Evolutionary conservation across 2,888 invertebrate genomes (phyloP).

Genomic region (Calephelis perditalis): DNA sequence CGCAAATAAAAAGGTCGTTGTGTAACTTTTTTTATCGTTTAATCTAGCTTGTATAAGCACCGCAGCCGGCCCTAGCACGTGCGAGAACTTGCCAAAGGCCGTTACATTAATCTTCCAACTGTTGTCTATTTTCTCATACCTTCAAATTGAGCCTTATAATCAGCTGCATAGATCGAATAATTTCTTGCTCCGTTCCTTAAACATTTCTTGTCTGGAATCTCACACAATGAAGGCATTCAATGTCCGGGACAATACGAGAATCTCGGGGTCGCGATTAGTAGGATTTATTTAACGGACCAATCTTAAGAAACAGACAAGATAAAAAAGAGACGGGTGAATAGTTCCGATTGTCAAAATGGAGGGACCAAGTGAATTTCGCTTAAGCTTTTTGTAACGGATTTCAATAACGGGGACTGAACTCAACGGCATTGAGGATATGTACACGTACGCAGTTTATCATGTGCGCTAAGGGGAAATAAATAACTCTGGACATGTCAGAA

Average conservation of each 20-base stretch:
- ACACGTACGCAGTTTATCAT: too few species aligned
- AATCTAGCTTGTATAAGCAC: conserved; percentile 25
- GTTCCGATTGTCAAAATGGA: conserved; percentile 15
- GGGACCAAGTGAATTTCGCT: conserved; percentile 19
- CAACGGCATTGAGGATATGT: too few species aligned
- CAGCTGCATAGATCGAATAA: not conserved
- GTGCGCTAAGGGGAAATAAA: too few species aligned
- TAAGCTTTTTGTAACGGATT: conserved; percentile 15
- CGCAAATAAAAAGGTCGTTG: conserved; percentile 9
- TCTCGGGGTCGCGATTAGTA: conserved; percentile 55
- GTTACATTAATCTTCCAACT: conserved; percentile 72
- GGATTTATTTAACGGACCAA: conserved; percentile 67
- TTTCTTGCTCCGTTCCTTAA: conserved; percentile 28
- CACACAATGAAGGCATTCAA: conserved; percentile 60
- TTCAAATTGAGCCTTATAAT: conserved; percentile 9
- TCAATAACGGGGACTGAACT: not conserved
- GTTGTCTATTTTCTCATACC: conserved; percentile 49
- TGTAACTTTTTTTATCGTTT: conserved; percentile 12
- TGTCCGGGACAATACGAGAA: conserved; percentile 59
- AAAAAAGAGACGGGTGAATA: conserved; percentile 26
- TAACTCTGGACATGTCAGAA: too few species aligned
- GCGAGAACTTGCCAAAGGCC: conserved; percentile 62
- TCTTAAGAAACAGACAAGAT: conserved; percentile 38
- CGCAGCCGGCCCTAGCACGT: conserved; percentile 69
- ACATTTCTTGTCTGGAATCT: conserved; percentile 33